A percentile compares a stretch with the other conserved stretches of the same genome.
These are phyloP conservation scores for Ctenopoma multispine DNA, from an alignment of 2,797 vertebrate species.

Conservation along the genomic window DNA sequence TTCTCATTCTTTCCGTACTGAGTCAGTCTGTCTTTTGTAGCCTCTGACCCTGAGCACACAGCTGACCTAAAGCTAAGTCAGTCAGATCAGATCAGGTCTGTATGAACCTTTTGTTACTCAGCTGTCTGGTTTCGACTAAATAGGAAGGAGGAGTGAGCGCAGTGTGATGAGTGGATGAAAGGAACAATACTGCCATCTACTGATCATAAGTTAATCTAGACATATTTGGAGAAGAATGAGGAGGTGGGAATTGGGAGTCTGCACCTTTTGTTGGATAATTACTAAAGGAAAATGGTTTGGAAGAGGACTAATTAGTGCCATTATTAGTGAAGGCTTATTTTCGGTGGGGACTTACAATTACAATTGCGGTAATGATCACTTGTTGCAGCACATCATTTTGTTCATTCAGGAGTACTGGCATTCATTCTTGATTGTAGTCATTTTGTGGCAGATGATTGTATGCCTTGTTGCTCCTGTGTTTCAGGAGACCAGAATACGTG, in stretches of 20 bases:
- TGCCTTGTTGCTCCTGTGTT: slow-evolving; percentile 15
- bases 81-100: slow-evolving; percentile 35
- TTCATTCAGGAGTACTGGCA: slow-evolving; percentile 39
- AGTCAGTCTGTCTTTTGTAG: slow-evolving; percentile 41
- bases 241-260: slow-evolving; percentile 44
- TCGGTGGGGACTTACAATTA: slow-evolving; percentile 44
- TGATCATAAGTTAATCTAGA: slow-evolving; percentile 28
- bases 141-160: neutral
- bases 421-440: slow-evolving; percentile 37
- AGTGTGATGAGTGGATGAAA: neutral
- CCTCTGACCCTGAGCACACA: slow-evolving; percentile 49
- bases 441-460: slow-evolving; percentile 33
- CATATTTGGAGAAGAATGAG: neutral
- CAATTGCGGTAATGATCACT: slow-evolving; percentile 58
- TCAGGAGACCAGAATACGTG: slow-evolving; percentile 93
- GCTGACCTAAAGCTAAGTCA: slow-evolving; percentile 42
- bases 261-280: slow-evolving; percentile 64
- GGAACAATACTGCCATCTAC: slow-evolving; percentile 76
- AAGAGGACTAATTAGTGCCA: slow-evolving; percentile 61
- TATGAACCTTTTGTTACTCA: slow-evolving; percentile 35
- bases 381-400: slow-evolving; percentile 44
- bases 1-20: slow-evolving; percentile 58
- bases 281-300: slow-evolving; percentile 62
- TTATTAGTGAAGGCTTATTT: slow-evolving; percentile 61
- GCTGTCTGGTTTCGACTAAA: slow-evolving; percentile 1